phyloP scores from a whole-genome alignment of 2,888 invertebrate species.

The Cetonia aurata region DNA sequence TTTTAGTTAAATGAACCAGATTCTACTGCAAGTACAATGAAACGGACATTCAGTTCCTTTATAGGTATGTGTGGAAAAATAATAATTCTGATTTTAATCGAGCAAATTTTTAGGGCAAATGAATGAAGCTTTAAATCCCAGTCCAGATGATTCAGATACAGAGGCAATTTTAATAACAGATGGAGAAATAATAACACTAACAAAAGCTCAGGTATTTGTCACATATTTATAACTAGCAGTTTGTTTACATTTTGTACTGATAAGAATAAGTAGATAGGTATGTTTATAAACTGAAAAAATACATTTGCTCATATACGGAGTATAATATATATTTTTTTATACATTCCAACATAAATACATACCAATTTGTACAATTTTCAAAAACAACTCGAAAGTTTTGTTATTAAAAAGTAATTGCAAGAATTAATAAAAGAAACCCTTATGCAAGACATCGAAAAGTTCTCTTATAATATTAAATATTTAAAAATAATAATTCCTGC shows the following conservation, averaged over 20 bases:
- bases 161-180: constrained; percentile 77
- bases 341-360: too few species aligned
- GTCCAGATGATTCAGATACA: constrained; percentile 77
- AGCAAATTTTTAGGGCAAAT: constrained; percentile 71
- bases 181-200: constrained; percentile 77
- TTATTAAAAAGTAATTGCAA: too few species aligned
- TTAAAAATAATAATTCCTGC: too few species aligned
- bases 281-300: not conserved
- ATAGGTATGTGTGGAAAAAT: constrained; percentile 67
- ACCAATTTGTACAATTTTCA: too few species aligned
- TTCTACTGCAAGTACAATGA: constrained; percentile 79
- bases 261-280: constrained; percentile 19
- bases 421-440: too few species aligned
- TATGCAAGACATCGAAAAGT: too few species aligned
- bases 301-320: not conserved
- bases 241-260: constrained; percentile 35
- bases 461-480: too few species aligned
- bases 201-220: constrained; percentile 68
- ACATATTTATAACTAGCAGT: not conserved
- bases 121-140: constrained; percentile 77
- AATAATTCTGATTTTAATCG: constrained; percentile 29
- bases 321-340: not conserved
- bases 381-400: too few species aligned
- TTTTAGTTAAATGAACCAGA: constrained; percentile 78
- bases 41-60: constrained; percentile 79